Evolutionary conservation across 2,888 invertebrate species (phyloP).

Genomic region (Fragum sueziense): DNA sequence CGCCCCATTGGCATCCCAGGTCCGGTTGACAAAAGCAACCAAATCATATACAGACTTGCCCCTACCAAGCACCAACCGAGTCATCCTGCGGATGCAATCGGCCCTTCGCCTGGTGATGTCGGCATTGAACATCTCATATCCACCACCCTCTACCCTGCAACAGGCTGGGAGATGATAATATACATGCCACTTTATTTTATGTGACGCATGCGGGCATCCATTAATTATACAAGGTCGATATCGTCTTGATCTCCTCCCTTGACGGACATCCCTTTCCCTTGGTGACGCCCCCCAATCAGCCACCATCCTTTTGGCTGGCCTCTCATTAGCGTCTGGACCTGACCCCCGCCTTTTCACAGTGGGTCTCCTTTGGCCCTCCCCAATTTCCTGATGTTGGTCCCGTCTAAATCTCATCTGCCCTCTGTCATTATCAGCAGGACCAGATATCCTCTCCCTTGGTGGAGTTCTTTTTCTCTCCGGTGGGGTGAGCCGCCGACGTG

Average conservation of each 20-base stretch:
- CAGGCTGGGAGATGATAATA: too few relatives aligned
- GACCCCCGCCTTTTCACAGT: not conserved
- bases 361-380: not conserved
- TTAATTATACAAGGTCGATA: not conserved
- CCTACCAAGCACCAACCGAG: not conserved
- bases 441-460: too few relatives aligned
- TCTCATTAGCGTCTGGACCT: not conserved
- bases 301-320: not conserved
- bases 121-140: not conserved
- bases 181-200: slow-evolving; percentile 7
- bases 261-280: not conserved
- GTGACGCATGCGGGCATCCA: not conserved
- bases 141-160: not conserved
- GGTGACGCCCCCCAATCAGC: not conserved
- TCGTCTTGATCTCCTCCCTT: not conserved
- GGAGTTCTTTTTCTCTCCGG: too few relatives aligned
- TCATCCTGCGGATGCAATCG: not conserved
- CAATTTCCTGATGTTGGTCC: too few relatives aligned
- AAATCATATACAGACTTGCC: not conserved
- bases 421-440: too few relatives aligned
- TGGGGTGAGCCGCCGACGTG: too few relatives aligned
- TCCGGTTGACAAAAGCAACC: not conserved
- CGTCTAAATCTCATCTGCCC: too few relatives aligned
- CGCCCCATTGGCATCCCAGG: not conserved
- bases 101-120: not conserved